Percentiles rank a stretch among this genome's conserved stretches.
Evolutionary conservation across 2,113 vertebrate species (phyloP).

Genomic region (Zeus faber): DNA sequence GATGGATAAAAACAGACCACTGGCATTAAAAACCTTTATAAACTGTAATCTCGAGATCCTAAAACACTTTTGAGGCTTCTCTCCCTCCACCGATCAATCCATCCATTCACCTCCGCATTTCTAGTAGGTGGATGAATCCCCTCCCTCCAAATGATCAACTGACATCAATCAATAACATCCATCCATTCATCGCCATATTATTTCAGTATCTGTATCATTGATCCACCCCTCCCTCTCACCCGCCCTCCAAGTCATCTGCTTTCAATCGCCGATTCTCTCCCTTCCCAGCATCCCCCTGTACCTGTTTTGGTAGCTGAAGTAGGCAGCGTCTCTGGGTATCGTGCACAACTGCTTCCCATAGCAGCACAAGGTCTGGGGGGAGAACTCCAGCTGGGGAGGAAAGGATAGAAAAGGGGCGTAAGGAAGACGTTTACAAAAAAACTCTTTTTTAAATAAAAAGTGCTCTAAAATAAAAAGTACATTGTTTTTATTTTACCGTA

Average conservation of each 20-base stretch:
- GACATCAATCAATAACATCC: no score
- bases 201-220: no score
- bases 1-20: constrained; percentile 5
- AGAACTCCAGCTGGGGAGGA: constrained; percentile 89
- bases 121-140: background rate
- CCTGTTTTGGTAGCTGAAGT: constrained; percentile 99
- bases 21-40: no score
- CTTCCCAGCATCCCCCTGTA: constrained; percentile 50
- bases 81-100: background rate
- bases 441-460: no score
- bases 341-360: constrained; percentile 99
- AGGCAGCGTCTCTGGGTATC: constrained; percentile 95
- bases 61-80: no score
- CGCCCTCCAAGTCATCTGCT: background rate
- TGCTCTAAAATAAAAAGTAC: no score
- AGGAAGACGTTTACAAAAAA: no score
- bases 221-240: background rate
- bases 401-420: background rate
- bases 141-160: background rate
- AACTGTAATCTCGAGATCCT: no score
- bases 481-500: no score
- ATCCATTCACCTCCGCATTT: background rate
- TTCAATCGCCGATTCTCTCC: background rate
- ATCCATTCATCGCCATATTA: no score
- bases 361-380: constrained; percentile 98